phyloP scores from a whole-genome alignment of 2,888 invertebrate species.

The Drepanosiphum platanoidis region DNA sequence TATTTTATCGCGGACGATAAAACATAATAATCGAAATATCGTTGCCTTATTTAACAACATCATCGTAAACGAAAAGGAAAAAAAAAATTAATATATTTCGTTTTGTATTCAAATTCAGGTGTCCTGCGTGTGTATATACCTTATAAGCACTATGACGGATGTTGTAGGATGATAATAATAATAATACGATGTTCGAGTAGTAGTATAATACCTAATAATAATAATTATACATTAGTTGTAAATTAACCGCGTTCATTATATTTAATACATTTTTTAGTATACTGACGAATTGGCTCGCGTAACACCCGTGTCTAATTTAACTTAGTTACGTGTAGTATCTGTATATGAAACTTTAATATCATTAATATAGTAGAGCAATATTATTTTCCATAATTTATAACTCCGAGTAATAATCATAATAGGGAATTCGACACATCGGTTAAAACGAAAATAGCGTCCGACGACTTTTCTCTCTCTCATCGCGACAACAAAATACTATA shows the following conservation, averaged over 20 bases:
- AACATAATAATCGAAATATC: no score
- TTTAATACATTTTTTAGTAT: neutral
- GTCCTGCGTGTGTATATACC: no score
- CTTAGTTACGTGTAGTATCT: neutral
- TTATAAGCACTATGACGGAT: neutral
- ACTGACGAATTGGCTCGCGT: neutral
- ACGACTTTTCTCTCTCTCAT: neutral
- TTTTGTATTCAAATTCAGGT: no score
- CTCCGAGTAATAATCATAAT: neutral
- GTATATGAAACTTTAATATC: neutral
- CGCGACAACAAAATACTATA: conserved; percentile 5
- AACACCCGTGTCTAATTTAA: neutral
- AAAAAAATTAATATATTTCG: neutral
- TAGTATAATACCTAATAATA: no score
- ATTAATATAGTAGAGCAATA: neutral
- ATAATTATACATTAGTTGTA: neutral
- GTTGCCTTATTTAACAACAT: no score
- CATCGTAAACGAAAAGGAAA: neutral
- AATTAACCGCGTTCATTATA: conserved; percentile 23
- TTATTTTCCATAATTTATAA: neutral
- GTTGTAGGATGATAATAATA: neutral
- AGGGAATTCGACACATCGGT: neutral
- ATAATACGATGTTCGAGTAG: neutral
- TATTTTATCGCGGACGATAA: no score
- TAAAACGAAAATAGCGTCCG: neutral